These are phyloP conservation scores for Shinisaurus crocodilurus DNA, from an alignment of 2,113 vertebrate species.

Conservation along the genomic window DNA sequence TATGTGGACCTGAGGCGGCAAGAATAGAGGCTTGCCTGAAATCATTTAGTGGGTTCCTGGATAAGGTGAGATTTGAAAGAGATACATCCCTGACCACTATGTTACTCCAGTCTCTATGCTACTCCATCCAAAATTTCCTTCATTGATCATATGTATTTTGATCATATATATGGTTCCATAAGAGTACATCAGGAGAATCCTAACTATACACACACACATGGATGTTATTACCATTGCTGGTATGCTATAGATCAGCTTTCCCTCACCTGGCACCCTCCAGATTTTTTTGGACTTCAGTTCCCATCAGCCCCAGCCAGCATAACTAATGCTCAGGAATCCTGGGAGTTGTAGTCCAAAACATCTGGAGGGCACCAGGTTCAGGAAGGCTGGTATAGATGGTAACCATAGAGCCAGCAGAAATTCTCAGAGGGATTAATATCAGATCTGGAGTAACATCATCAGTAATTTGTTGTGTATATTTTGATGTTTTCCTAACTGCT, in stretches of 20 bases:
- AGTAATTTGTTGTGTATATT: not conserved
- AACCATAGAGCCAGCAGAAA: not conserved
- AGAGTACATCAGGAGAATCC: not conserved
- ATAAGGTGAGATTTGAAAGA: not conserved
- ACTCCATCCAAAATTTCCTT: constrained; percentile 19
- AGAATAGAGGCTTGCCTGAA: not conserved
- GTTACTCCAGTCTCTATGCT: no score
- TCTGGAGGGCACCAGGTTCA: no score
- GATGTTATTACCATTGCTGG: not conserved
- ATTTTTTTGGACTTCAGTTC: no score
- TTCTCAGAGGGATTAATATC: not conserved
- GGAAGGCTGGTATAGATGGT: not conserved
- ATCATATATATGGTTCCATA: not conserved
- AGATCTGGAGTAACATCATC: not conserved
- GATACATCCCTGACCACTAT: not conserved
- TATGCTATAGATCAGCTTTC: not conserved
- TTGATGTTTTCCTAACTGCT: not conserved
- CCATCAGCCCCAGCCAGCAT: no score
- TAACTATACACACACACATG: not conserved
- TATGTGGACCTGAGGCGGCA: not conserved
- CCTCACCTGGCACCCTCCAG: no score
- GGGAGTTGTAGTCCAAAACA: no score
- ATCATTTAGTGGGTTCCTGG: not conserved
- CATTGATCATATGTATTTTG: no score
- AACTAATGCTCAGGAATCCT: no score